Evolutionary conservation across 1,140 invertebrate species (phyloP).

Genomic region (Philopotamus ludificatus): DNA sequence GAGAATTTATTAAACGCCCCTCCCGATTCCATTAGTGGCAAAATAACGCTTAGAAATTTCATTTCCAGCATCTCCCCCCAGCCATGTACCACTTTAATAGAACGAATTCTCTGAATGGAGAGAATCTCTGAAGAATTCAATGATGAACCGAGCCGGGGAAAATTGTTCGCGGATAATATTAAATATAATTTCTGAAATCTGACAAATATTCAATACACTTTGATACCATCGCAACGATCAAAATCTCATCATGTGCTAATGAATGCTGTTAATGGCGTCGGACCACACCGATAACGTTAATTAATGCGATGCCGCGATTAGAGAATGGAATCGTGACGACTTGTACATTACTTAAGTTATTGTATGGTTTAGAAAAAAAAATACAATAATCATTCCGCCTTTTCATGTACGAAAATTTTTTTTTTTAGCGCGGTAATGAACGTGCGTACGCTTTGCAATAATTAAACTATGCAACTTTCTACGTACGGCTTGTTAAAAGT

Average conservation of each 20-base stretch:
- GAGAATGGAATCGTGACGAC: neutral
- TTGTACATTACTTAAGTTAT: neutral
- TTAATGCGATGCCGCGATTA: neutral
- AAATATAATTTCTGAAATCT: neutral
- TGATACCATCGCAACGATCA: neutral
- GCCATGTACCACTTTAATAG: no score
- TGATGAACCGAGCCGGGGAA: neutral
- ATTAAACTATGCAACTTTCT: no score
- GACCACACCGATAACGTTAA: neutral
- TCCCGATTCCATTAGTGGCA: no score
- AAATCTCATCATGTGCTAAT: neutral
- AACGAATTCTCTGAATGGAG: no score
- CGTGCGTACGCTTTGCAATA: no score
- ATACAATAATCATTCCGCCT: neutral
- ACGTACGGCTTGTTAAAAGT: no score
- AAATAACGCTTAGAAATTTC: no score
- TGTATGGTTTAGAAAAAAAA: neutral
- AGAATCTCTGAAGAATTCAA: no score
- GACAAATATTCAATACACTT: neutral
- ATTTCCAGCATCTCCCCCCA: no score
- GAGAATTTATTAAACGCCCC: no score
- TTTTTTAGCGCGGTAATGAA: no score
- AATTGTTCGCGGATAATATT: neutral
- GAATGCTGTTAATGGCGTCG: neutral
- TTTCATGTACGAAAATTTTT: no score